A percentile compares a stretch with the other conserved stretches of the same genome.
Evolutionary conservation across 2,113 vertebrate species (phyloP).

Genomic region (Hyperoodon ampullatus): DNA sequence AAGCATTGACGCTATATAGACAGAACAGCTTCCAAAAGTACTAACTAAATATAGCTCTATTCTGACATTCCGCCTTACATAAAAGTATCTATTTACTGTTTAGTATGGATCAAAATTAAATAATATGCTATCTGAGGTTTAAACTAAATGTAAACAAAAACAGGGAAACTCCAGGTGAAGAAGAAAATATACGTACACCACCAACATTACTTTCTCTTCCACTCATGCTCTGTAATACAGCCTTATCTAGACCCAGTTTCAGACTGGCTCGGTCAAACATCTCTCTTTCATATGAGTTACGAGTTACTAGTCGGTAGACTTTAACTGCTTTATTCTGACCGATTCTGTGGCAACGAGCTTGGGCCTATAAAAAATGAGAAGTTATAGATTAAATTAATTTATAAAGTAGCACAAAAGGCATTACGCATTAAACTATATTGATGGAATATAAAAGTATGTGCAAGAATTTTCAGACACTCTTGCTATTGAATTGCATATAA

Average conservation of each 20-base stretch:
- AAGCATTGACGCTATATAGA: not conserved
- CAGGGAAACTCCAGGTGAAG: not conserved
- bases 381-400: slow-evolving; percentile 17
- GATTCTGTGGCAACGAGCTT: slow-evolving; percentile 98
- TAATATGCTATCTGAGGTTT: not conserved
- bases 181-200: slow-evolving; percentile 88
- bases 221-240: slow-evolving; percentile 99
- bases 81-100: not conserved
- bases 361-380: slow-evolving; percentile 88
- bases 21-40: not conserved
- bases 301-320: slow-evolving; percentile 97
- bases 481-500: not conserved
- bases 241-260: slow-evolving; percentile 98
- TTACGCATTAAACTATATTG: not conserved
- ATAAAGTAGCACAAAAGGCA: slow-evolving; percentile 32
- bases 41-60: not conserved
- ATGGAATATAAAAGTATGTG: not conserved
- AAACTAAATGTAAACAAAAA: slow-evolving; percentile 37
- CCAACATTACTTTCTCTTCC: slow-evolving; percentile 96
- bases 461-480: slow-evolving; percentile 9
- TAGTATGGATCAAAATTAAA: not conserved
- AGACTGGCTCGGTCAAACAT: slow-evolving; percentile 99
- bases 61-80: not conserved
- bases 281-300: slow-evolving; percentile 97
- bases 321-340: slow-evolving; percentile 99